These are phyloP conservation scores for Mactra quadrangularis DNA, from an alignment of 1,140 invertebrate genomes.

Conservation along the genomic window DNA sequence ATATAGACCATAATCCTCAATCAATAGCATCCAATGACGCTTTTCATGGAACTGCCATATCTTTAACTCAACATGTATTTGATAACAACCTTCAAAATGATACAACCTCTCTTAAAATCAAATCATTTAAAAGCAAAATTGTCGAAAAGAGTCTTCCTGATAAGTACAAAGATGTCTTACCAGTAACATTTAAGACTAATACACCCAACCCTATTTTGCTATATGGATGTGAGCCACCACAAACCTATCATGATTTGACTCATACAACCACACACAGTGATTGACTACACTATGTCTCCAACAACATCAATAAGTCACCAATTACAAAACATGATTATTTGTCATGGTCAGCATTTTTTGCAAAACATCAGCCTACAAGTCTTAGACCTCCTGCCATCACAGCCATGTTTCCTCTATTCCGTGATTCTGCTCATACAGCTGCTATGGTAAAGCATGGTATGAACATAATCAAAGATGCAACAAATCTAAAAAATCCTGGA, in stretches of 20 bases:
- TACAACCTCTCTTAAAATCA: background rate
- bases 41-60: background rate
- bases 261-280: background rate
- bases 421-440: background rate
- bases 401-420: background rate
- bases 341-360: conserved; percentile 1
- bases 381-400: background rate
- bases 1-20: too few species aligned
- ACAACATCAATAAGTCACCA: background rate
- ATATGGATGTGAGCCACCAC: background rate
- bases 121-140: background rate
- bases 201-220: background rate
- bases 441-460: conserved; percentile 11
- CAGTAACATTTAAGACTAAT: background rate
- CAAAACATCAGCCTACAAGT: background rate
- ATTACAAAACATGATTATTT: background rate
- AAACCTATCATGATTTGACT: background rate
- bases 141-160: background rate
- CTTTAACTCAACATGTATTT: background rate
- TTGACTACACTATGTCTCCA: background rate
- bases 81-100: background rate
- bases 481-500: conserved; percentile 2
- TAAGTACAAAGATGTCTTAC: background rate
- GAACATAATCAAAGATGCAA: background rate
- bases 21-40: too few species aligned